Evolutionary conservation across 2,888 invertebrate genomes (phyloP).

Genomic region (Cataglyphis altisquamis): DNA sequence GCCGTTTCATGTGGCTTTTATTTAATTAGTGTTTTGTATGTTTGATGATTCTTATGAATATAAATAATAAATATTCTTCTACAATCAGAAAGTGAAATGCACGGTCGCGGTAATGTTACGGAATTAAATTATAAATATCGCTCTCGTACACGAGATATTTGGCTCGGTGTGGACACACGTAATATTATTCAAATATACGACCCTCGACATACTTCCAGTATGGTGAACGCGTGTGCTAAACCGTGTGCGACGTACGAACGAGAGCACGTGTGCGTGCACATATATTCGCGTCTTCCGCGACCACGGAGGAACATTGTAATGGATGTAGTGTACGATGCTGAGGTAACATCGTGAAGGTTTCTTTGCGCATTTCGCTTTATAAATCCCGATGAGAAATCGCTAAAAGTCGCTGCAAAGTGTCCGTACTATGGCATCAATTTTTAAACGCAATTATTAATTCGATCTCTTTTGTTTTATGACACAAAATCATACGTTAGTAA

Average conservation of each 20-base stretch:
- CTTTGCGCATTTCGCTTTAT: slow-evolving; percentile 73
- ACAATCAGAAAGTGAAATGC: slow-evolving; percentile 39
- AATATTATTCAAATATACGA: slow-evolving; percentile 70
- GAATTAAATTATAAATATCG: slow-evolving; percentile 63
- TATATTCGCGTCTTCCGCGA: slow-evolving; percentile 5
- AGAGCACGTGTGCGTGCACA: slow-evolving; percentile 24
- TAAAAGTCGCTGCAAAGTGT: slow-evolving; percentile 63
- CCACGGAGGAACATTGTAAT: slow-evolving; percentile 72
- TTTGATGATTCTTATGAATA: background rate
- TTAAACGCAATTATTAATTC: slow-evolving; percentile 42
- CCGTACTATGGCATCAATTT: slow-evolving; percentile 14
- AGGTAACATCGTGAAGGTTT: slow-evolving; percentile 70
- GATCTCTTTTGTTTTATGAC: slow-evolving; percentile 10
- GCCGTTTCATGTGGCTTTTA: slow-evolving; percentile 1
- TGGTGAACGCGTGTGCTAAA: slow-evolving; percentile 26
- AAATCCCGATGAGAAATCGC: slow-evolving; percentile 76
- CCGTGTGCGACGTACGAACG: slow-evolving; percentile 10
- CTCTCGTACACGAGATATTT: slow-evolving; percentile 43
- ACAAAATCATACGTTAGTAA: background rate
- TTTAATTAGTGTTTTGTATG: slow-evolving; percentile 44
- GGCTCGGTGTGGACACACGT: slow-evolving; percentile 62
- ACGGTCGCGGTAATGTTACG: slow-evolving; percentile 15
- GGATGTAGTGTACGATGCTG: slow-evolving; percentile 73
- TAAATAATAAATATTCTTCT: slow-evolving; percentile 39
- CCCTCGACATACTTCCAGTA: slow-evolving; percentile 48